These are phyloP conservation scores for Drosophila ironensis DNA, from an alignment of 1,140 invertebrate species.

Conservation along the genomic window DNA sequence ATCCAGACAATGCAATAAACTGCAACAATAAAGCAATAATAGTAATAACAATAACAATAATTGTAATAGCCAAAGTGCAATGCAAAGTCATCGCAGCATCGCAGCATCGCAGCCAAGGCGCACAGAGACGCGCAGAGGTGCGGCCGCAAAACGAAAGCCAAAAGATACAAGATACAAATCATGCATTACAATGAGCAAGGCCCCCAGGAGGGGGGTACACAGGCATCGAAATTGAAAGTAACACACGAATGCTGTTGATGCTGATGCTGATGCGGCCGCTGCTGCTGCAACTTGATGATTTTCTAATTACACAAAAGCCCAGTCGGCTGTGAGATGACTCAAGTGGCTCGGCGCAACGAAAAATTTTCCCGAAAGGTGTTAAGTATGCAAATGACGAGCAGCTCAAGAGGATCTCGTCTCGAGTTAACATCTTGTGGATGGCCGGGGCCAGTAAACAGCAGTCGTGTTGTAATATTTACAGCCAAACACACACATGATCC, in stretches of 20 bases:
- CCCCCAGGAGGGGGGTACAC: not conserved
- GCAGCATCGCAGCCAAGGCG: not conserved
- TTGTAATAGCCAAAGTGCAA: constrained; percentile 46
- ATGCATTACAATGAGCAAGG: constrained; percentile 29
- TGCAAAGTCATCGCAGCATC: constrained; percentile 31
- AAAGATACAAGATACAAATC: constrained; percentile 41
- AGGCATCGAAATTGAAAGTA: constrained; percentile 44
- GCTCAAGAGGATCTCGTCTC: constrained; percentile 12
- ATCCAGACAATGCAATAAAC: constrained; percentile 46
- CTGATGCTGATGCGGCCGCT: too few species aligned
- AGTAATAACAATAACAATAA: constrained; percentile 38
- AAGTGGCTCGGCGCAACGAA: constrained; percentile 23
- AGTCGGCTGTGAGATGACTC: constrained; percentile 15
- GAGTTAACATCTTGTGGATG: constrained; percentile 8
- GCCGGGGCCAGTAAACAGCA: not conserved
- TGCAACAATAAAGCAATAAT: constrained; percentile 49
- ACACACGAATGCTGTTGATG: constrained; percentile 32
- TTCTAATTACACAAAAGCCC: constrained; percentile 45
- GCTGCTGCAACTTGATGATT: constrained; percentile 44
- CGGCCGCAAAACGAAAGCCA: constrained; percentile 28
- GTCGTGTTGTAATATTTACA: constrained; percentile 46
- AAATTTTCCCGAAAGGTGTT: constrained; percentile 39
- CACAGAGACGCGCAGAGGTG: constrained; percentile 13
- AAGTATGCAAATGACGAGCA: constrained; percentile 48
- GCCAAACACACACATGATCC: constrained; percentile 13